Evolutionary conservation across 2,797 vertebrate genomes (phyloP), one percentile per base, ranked within the genome.

Genomic region (Limnodromus scolopaceus): DNA sequence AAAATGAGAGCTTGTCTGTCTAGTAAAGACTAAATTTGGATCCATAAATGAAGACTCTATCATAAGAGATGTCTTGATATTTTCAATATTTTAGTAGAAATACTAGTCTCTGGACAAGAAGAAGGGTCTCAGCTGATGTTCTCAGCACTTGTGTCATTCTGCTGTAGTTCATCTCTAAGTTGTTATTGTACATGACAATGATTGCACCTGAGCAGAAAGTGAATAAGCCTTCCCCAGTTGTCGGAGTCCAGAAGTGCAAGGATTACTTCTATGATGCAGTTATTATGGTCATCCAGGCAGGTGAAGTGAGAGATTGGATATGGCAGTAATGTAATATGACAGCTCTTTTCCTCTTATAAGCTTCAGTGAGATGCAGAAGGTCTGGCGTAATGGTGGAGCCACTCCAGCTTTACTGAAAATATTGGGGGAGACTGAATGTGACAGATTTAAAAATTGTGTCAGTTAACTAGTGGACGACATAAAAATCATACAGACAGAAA

Each of bases 371-470:
- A 77, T 89, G 32, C 10, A 61, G 51, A 75, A 87, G 61, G 53
- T 94, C 88, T 88, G 61, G 2, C 87, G 30, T 46, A 82, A 70
- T 36, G 58, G 27, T 77, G 41, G 60, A 94, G 68, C 64, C 65
- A 79, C 83, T 87, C 68, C 49, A 93, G 36, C 64, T 72, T 91
- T 55, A 89, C 58, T 90, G 83, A 94, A 91, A 92, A 75, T 83
- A 78, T 8, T 86, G 16, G 53, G 48, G 43, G 71, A 95, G 95
- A 85, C 51, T 49, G 24, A 38, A 89, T 70, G 78, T 91, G 87
- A 94, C 79, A 77, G 87, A 80, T 96, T 93, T 96, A 41, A 94
- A 97, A 97, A 95, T 65, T 82, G 82, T 89, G 92, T 96, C 82
- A 94, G 92, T 95, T 97, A 94, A 69, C 45, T 58, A 84, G 70